Evolutionary conservation across 2,113 vertebrate species (phyloP).

Genomic region (Pangasianodon hypophthalmus): DNA sequence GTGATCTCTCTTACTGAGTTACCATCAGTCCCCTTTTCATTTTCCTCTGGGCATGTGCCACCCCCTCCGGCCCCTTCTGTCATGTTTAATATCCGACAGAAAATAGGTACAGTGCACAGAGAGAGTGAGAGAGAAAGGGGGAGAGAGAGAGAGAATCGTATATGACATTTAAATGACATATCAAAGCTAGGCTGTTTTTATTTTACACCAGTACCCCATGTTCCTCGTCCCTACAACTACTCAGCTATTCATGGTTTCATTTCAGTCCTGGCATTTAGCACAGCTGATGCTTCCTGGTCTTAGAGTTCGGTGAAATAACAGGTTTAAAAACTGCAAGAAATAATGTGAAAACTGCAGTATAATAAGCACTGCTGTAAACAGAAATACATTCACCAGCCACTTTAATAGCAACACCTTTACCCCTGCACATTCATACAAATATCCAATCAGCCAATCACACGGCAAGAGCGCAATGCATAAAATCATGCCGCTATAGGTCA

Average conservation of each 20-base stretch:
- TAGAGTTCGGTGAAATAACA: background rate
- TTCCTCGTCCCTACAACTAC: background rate
- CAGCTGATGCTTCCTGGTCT: background rate
- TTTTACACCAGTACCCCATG: conserved; percentile 8
- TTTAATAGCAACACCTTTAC: background rate
- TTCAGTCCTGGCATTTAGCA: background rate
- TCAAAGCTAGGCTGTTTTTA: conserved; percentile 3
- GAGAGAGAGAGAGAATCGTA: background rate
- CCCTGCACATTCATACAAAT: background rate
- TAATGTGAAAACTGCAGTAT: background rate
- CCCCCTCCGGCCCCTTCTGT: conserved; percentile 9
- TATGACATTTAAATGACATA: conserved; percentile 11
- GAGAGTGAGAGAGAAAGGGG: background rate
- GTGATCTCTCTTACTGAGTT: conserved; percentile 20
- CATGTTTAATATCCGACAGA: conserved; percentile 28
- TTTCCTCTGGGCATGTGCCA: conserved; percentile 31
- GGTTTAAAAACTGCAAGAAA: background rate
- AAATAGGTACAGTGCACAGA: background rate
- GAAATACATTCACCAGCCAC: background rate
- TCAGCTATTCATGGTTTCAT: conserved; percentile 17
- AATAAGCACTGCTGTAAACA: background rate
- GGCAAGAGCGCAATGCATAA: background rate
- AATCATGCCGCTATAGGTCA: background rate
- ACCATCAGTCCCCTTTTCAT: conserved; percentile 32
- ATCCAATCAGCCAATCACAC: background rate